These are phyloP conservation scores for Sycophila texana DNA, from an alignment of 2,888 invertebrate genomes.

Conservation along the genomic window DNA sequence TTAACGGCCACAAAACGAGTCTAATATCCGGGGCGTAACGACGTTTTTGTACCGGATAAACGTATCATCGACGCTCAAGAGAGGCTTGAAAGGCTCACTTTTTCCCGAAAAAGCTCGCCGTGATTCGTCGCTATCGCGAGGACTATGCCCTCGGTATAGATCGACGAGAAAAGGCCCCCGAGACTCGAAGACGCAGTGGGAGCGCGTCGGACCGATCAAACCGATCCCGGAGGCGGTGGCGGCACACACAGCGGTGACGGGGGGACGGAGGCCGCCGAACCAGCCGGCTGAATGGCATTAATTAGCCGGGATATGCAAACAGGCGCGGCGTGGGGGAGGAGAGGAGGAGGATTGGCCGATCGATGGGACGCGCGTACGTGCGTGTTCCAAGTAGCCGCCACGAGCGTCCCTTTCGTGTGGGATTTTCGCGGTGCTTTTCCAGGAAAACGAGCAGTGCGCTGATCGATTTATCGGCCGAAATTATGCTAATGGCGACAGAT, in stretches of 20 bases:
- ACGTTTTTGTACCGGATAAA: constrained; percentile 34
- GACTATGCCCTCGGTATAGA: constrained; percentile 50
- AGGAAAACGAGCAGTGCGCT: too few species aligned
- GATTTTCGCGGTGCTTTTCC: too few species aligned
- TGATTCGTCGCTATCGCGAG: neutral
- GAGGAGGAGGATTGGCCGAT: constrained; percentile 61
- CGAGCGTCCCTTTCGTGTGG: neutral
- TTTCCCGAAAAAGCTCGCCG: neutral
- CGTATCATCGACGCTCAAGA: constrained; percentile 10
- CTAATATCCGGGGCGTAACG: constrained; percentile 39
- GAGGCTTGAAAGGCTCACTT: neutral
- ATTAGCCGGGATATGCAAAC: constrained; percentile 70
- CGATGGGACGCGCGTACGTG: constrained; percentile 60
- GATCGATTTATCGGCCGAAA: constrained; percentile 35
- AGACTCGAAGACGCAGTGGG: constrained; percentile 57
- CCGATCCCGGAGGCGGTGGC: constrained; percentile 59
- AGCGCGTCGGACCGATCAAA: constrained; percentile 65
- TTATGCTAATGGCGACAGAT: constrained; percentile 35
- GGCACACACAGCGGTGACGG: constrained; percentile 1
- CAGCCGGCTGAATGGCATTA: constrained; percentile 68
- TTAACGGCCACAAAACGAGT: constrained; percentile 38
- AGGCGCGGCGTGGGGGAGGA: constrained; percentile 59
- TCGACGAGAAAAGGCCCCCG: constrained; percentile 63
- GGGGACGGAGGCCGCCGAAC: constrained; percentile 55
- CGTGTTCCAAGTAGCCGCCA: neutral